Base-by-base conservation (phyloP, 2,888 invertebrate genomes). In the Nysson spinosus region DNA sequence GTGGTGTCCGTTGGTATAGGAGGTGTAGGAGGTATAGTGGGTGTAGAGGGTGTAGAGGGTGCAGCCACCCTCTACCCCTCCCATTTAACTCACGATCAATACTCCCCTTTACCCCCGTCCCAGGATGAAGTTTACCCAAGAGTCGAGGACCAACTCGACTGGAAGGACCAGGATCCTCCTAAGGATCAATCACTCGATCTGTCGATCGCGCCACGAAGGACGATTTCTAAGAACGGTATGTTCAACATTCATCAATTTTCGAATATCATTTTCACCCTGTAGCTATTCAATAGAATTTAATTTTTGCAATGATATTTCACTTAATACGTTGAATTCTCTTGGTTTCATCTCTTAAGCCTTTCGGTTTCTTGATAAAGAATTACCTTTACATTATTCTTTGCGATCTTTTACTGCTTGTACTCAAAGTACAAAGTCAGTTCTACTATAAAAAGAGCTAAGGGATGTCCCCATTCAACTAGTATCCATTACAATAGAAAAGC, bases 61-160 rank as follows among this genome's bases (percentile, higher is more conserved):
- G 77, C 83, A 62, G 72, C 80, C 72, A 60, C 74, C 71, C 70
- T 65, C 60, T 72, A 64, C 58, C 74, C 72, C 64, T 76, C 75
- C 69, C 77, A 68, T 67, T 76, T 76, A 69, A 60, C 72, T 69
- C 71, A 73, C 82, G 84, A 85, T 85, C 85, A 85, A 85, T 85
- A 85, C 84, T 79, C 82, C 83, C 83, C 83, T 75, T 77, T 75
- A 65, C 69, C 79, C 66, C 70, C 78, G 67, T 73, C 75, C 66
- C 69, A 72, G 67, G 72, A 72, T 66, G 72, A 69, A 77, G 69
- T 79, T 79, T 62, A 74, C 71, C 76, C 57, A 78, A 75, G 75
- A 78, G 69, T 66, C 69, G 72, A 70, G 65, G 66, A 70, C 70
- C 73, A 72, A 47, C 62, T 62, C 52, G 70, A 72, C 75, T 79